phyloP scores from a whole-genome alignment of 2,888 invertebrate species.

The Synanthedon vespiformis region DNA sequence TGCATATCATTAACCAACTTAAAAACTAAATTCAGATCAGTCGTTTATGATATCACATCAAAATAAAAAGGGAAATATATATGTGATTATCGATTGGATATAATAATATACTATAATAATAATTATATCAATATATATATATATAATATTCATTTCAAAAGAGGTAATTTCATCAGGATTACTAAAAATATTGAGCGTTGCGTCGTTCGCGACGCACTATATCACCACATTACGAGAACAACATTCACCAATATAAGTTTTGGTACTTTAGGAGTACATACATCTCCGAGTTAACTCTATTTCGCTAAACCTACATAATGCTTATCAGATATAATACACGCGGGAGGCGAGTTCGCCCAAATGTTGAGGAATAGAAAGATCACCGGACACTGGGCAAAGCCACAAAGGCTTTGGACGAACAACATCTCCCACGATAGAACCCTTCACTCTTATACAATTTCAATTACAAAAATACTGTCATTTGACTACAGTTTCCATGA shows the following conservation, averaged over 20 bases:
- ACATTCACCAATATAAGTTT: conserved; percentile 64
- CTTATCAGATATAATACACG: conserved; percentile 66
- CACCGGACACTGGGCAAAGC: conserved; percentile 8
- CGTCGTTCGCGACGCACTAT: conserved; percentile 62
- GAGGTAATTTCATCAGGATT: conserved; percentile 71
- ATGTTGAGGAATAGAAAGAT: not conserved
- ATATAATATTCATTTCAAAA: conserved; percentile 67
- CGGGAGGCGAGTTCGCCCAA: conserved; percentile 10
- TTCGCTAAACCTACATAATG: conserved; percentile 72
- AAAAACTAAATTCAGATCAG: conserved; percentile 73
- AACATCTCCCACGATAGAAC: conserved; percentile 39
- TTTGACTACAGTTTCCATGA: conserved; percentile 70
- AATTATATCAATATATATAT: conserved; percentile 31
- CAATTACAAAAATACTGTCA: conserved; percentile 72
- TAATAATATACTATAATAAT: conserved; percentile 56
- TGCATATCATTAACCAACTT: conserved; percentile 71
- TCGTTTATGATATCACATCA: conserved; percentile 74
- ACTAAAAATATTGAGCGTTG: conserved; percentile 71
- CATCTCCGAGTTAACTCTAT: conserved; percentile 63
- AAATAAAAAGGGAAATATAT: conserved; percentile 72
- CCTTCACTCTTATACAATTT: conserved; percentile 66
- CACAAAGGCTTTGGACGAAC: conserved; percentile 9
- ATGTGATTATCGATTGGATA: conserved; percentile 67
- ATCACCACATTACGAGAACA: conserved; percentile 69
- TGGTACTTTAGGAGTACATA: conserved; percentile 58